Conservation (phyloP, 1,140 invertebrate species). For the Eueides isabella region DNA sequence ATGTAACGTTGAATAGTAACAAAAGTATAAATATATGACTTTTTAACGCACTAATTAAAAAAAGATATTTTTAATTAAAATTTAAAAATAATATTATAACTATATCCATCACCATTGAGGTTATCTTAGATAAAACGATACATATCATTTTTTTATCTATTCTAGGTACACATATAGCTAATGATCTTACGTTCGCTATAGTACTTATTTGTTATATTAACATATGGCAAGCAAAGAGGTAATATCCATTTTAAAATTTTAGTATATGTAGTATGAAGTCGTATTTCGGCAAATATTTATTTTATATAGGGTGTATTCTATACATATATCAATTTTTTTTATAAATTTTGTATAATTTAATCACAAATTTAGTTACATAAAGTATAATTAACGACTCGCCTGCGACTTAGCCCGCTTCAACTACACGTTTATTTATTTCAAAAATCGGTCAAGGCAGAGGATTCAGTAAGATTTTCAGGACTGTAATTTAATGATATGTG, state of each 20-base stretch:
- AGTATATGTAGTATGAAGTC: neutral
- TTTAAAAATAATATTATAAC: constrained; percentile 41
- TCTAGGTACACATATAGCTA: constrained; percentile 10
- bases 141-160: constrained; percentile 42
- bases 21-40: neutral
- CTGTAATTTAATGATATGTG: too few species aligned
- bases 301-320: neutral
- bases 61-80: neutral
- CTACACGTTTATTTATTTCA: too few species aligned
- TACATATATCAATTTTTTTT: too few species aligned
- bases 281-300: constrained; percentile 19
- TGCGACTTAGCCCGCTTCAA: too few species aligned
- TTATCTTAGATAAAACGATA: constrained; percentile 57
- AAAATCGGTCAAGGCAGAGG: too few species aligned
- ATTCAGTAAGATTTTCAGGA: too few species aligned
- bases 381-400: too few species aligned
- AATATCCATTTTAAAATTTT: neutral
- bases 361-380: too few species aligned
- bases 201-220: neutral
- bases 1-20: neutral
- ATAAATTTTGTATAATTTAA: too few species aligned
- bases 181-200: neutral
- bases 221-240: neutral
- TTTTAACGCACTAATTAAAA: neutral
- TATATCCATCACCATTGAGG: constrained; percentile 55